Evolutionary conservation across 2,888 invertebrate species (phyloP).

Genomic region (Rhagonycha fulva): DNA sequence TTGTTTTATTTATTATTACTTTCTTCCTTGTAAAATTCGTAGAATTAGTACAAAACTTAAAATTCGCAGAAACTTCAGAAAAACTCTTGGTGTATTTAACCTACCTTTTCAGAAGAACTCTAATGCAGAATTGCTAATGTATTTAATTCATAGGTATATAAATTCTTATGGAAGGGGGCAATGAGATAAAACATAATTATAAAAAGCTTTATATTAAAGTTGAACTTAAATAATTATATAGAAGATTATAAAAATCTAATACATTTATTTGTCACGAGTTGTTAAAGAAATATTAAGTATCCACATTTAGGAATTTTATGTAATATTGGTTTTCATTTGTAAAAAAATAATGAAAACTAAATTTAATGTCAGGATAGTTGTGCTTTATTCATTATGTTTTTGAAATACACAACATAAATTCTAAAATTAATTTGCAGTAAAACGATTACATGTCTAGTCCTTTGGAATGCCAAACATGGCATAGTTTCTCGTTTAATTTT

Average conservation of each 20-base stretch:
- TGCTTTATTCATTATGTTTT: conserved; percentile 3
- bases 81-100: too few species aligned
- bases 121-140: too few species aligned
- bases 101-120: too few species aligned
- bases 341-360: not conserved
- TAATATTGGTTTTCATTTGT: not conserved
- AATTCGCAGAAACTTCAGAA: too few species aligned
- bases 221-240: not conserved
- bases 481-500: not conserved
- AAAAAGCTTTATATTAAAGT: not conserved
- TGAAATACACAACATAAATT: conserved; percentile 4
- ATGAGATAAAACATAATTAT: not conserved
- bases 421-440: conserved; percentile 3
- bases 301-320: not conserved
- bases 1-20: too few species aligned
- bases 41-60: too few species aligned
- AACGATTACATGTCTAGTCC: conserved; percentile 1
- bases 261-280: not conserved
- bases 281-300: not conserved
- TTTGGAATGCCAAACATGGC: not conserved
- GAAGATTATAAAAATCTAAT: not conserved
- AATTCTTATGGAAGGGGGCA: not conserved
- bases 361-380: conserved; percentile 3
- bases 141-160: not conserved
- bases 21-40: too few species aligned